Percentiles rank a stretch among this genome's conserved stretches.
Evolutionary conservation across 2,113 vertebrate species (phyloP).

Genomic region (Ciconia stormi): DNA sequence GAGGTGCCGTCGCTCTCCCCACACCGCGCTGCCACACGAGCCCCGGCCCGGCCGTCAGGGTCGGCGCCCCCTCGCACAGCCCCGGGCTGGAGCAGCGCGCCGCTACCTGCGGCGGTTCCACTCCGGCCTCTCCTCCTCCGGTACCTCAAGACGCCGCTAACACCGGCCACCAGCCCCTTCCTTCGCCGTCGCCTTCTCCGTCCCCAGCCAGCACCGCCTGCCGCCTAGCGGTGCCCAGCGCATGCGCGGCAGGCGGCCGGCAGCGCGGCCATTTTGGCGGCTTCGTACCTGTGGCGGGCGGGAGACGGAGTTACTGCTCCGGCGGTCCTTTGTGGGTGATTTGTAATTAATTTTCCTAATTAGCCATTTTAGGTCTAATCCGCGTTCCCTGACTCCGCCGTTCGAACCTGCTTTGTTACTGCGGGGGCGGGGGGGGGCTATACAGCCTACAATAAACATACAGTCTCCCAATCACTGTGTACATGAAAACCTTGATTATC

Average conservation of each 20-base stretch:
- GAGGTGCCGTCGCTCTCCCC: rapidly evolving
- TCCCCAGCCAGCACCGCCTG: rapidly evolving
- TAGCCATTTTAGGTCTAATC: too few species aligned
- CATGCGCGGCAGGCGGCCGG: background rate
- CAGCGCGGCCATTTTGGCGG: background rate
- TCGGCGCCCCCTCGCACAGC: rapidly evolving
- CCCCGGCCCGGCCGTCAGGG: rapidly evolving
- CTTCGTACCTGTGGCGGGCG: background rate
- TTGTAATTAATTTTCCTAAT: background rate
- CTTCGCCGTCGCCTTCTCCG: rapidly evolving
- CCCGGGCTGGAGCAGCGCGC: rapidly evolving
- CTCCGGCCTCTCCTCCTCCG: rapidly evolving
- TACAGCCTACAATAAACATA: background rate
- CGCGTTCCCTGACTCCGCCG: background rate
- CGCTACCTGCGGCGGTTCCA: rapidly evolving
- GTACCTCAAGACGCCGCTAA: rapidly evolving
- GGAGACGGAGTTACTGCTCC: rapidly evolving
- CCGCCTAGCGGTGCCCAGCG: rapidly evolving
- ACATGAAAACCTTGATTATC: background rate
- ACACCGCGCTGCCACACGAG: rapidly evolving
- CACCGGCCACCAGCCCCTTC: rapidly evolving
- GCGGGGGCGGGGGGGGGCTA: too few species aligned
- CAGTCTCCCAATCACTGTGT: background rate
- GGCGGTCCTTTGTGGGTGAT: rapidly evolving
- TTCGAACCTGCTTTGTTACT: background rate